Percentiles rank a stretch among this genome's conserved stretches.
Conservation (phyloP, 2,113 vertebrate species). For the Corythornis cristatus region DNA sequence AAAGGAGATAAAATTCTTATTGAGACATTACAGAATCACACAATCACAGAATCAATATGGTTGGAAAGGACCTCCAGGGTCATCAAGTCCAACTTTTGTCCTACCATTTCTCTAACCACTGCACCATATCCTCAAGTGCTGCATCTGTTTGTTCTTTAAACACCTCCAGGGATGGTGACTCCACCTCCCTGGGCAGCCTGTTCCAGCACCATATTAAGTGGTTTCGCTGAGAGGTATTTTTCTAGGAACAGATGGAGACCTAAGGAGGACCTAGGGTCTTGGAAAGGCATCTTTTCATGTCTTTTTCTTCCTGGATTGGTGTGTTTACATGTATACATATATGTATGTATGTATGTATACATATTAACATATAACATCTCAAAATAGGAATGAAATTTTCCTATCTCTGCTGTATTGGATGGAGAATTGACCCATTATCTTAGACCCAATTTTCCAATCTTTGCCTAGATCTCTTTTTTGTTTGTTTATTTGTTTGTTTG, state of each 20-base stretch:
- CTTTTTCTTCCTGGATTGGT: not conserved
- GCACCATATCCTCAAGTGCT: too few relatives aligned
- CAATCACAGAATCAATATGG: too few relatives aligned
- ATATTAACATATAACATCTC: too few relatives aligned
- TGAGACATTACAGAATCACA: not conserved
- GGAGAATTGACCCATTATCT: not conserved
- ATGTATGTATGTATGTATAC: accelerated
- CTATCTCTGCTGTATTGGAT: not conserved
- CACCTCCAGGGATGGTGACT: too few relatives aligned
- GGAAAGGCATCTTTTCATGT: not conserved
- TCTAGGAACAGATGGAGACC: not conserved
- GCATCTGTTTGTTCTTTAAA: too few relatives aligned
- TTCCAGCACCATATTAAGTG: not conserved
- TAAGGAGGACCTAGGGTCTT: not conserved
- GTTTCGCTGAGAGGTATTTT: not conserved
- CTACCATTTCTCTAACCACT: too few relatives aligned
- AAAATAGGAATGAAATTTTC: not conserved
- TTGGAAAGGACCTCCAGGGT: too few relatives aligned
- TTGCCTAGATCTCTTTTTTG: not conserved
- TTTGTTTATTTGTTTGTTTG: not conserved
- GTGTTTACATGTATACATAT: not conserved
- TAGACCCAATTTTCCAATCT: not conserved
- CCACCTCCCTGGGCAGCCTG: too few relatives aligned
- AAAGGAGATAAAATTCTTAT: not conserved
- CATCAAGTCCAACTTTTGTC: too few relatives aligned